Conservation (phyloP, 2,797 vertebrate species). For the Leptoclinus maculatus region DNA sequence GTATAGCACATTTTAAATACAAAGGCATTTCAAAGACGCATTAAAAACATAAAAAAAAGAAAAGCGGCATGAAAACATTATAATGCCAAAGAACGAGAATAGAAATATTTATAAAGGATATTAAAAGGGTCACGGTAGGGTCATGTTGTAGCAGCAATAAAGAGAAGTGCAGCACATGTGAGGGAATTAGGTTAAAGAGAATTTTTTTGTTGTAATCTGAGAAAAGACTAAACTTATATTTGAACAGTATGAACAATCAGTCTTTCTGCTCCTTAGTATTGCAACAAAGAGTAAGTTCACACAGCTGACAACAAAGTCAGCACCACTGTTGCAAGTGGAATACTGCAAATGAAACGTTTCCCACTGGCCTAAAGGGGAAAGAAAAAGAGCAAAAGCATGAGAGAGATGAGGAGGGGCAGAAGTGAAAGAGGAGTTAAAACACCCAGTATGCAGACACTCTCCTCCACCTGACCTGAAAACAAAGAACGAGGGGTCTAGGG, state of each 20-base stretch:
- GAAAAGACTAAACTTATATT: slow-evolving; percentile 14
- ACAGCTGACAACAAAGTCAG: slow-evolving; percentile 37
- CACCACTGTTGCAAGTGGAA: slow-evolving; percentile 8
- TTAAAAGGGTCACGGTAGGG: neutral
- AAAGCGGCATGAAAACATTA: neutral
- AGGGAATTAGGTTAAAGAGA: slow-evolving; percentile 6
- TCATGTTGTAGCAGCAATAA: slow-evolving; percentile 6
- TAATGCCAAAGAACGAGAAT: neutral
- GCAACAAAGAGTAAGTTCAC: slow-evolving; percentile 33
- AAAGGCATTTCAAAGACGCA: neutral
- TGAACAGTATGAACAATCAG: slow-evolving; percentile 17
- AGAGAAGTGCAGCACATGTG: neutral
- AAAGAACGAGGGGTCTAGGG: slow-evolving; percentile 55
- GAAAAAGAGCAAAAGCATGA: slow-evolving; percentile 29
- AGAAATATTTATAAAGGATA: neutral
- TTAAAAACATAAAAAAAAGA: neutral
- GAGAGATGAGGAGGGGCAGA: slow-evolving; percentile 26
- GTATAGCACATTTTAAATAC: neutral
- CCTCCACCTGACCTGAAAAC: slow-evolving; percentile 62
- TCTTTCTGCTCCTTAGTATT: neutral
- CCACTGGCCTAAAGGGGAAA: slow-evolving; percentile 14
- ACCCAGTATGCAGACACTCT: slow-evolving; percentile 37
- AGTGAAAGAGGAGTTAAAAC: slow-evolving; percentile 48
- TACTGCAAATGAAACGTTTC: slow-evolving; percentile 18
- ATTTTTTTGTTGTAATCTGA: slow-evolving; percentile 2